Conservation (phyloP, 2,113 vertebrate genomes). For the Lanius collurio region DNA sequence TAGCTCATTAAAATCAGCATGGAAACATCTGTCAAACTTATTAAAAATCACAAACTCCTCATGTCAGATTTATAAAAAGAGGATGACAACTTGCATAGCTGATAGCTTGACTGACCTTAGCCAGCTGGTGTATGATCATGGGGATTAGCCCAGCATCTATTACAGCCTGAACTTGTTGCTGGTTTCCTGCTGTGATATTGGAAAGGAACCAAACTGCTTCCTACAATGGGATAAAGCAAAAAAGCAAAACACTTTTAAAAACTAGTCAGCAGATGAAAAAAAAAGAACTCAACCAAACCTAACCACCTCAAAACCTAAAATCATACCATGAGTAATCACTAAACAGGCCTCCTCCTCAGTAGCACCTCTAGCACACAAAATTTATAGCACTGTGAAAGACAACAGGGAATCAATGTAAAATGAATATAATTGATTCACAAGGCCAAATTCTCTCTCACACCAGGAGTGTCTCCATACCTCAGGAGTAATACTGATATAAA, state of each 20-base stretch:
- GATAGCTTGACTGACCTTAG: conserved; percentile 85
- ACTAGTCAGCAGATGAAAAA: not conserved
- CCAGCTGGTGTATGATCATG: conserved; percentile 99
- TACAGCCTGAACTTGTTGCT: conserved; percentile 98
- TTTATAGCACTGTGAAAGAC: not conserved
- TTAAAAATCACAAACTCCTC: conserved; percentile 26
- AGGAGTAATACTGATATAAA: not conserved
- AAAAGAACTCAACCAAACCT: not conserved
- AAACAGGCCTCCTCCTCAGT: not conserved
- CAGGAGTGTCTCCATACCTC: not conserved
- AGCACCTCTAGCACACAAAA: not conserved
- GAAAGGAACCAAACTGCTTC: conserved; percentile 99
- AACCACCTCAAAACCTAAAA: not conserved
- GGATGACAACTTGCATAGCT: conserved; percentile 44
- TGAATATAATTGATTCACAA: not conserved
- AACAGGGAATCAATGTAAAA: not conserved
- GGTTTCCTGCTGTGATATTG: conserved; percentile 99
- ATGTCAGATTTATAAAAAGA: conserved; percentile 55
- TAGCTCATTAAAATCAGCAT: conserved; percentile 42
- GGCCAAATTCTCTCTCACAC: not conserved
- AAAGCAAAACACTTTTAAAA: conserved; percentile 6
- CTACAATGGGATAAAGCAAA: conserved; percentile 73
- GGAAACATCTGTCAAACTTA: conserved; percentile 32
- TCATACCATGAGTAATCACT: not conserved
- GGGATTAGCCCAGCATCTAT: conserved; percentile 97